Evolutionary conservation across 2,888 invertebrate genomes (phyloP).

Genomic region (Trichogramma evanescens): DNA sequence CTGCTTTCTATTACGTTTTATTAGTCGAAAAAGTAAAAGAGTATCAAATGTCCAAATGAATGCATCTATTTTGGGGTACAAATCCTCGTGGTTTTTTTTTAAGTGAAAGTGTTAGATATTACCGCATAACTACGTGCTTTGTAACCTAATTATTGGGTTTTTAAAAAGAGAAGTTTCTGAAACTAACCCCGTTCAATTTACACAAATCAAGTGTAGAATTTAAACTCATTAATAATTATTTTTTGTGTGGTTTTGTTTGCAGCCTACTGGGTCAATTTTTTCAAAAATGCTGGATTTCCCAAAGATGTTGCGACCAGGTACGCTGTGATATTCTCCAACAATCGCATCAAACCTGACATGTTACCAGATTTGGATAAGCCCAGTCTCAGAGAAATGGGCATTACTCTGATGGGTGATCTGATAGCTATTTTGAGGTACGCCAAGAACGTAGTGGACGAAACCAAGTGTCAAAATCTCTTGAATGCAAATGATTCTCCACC

Average conservation of each 20-base stretch:
- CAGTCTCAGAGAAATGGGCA: constrained; percentile 82
- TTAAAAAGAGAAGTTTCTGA: too few species aligned
- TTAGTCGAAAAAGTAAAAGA: too few species aligned
- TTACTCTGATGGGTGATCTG: constrained; percentile 61
- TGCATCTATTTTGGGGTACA: too few species aligned
- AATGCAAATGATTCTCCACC: constrained; percentile 35
- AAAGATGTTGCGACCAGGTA: constrained; percentile 73
- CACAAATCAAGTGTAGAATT: too few species aligned
- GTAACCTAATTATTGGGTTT: too few species aligned
- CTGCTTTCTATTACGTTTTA: too few species aligned
- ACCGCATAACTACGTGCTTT: too few species aligned
- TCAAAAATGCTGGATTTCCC: constrained; percentile 77
- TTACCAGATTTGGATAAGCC: constrained; percentile 79
- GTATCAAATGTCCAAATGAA: too few species aligned
- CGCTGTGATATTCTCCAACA: constrained; percentile 78
- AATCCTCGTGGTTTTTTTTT: too few species aligned
- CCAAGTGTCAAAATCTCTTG: constrained; percentile 41
- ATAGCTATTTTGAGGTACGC: constrained; percentile 61
- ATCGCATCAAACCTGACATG: constrained; percentile 82
- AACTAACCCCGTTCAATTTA: too few species aligned
- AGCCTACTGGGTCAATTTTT: constrained; percentile 81
- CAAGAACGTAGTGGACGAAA: constrained; percentile 53
- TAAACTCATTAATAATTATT: too few species aligned
- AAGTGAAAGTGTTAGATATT: too few species aligned
- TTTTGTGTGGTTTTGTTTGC: constrained; percentile 25